Evolutionary conservation across 2,113 vertebrate genomes (phyloP).

Genomic region (Entelurus aequoreus): DNA sequence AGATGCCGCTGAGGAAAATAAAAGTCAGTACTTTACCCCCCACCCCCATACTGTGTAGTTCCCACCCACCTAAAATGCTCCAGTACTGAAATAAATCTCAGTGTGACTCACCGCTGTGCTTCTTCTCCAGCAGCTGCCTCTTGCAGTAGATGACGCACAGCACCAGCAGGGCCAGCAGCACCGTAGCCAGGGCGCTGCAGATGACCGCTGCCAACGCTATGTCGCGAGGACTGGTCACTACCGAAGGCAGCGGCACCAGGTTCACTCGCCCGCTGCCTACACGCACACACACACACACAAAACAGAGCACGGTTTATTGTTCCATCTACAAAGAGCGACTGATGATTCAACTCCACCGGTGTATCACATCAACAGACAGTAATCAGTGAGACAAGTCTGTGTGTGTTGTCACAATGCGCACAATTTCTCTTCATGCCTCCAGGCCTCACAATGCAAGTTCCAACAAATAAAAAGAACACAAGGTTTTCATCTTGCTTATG

Average conservation of each 20-base stretch:
- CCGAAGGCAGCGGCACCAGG: constrained; percentile 84
- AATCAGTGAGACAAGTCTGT: neutral
- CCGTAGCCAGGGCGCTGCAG: constrained; percentile 90
- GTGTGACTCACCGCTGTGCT: constrained; percentile 82
- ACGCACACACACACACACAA: neutral
- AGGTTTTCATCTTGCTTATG: constrained; percentile 17
- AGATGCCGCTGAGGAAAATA: constrained; percentile 63
- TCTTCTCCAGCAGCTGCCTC: constrained; percentile 95
- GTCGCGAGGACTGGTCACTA: constrained; percentile 87
- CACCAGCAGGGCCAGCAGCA: constrained; percentile 89
- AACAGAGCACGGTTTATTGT: neutral
- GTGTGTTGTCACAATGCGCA: neutral
- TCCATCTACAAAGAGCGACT: neutral
- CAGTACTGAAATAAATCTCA: neutral
- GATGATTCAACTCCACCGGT: too few species aligned
- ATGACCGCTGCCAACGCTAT: constrained; percentile 91
- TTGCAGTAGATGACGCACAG: constrained; percentile 97
- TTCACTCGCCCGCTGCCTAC: constrained; percentile 89
- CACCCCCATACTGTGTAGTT: too few species aligned
- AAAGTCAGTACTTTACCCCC: neutral
- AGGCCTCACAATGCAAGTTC: constrained; percentile 37
- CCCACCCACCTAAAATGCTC: neutral
- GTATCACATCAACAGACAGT: neutral
- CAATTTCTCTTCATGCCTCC: constrained; percentile 8
- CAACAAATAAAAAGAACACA: constrained; percentile 25